phyloP scores from a whole-genome alignment of 2,113 vertebrate species.

The Lophius piscatorius region DNA sequence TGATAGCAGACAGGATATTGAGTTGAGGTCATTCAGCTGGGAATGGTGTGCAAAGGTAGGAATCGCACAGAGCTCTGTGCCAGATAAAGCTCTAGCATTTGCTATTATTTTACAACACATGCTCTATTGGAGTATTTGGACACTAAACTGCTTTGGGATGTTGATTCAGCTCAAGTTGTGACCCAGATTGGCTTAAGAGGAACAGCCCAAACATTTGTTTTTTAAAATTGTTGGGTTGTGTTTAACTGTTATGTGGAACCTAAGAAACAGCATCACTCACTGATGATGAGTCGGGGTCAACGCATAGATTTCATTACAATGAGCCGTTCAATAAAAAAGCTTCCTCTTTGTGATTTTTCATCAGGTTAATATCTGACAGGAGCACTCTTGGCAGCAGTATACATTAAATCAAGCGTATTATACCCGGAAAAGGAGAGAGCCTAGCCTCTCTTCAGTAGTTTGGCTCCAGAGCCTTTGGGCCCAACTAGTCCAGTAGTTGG shows the following conservation, averaged over 20 bases:
- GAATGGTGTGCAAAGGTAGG: conserved; percentile 13
- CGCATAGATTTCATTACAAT: conserved; percentile 2
- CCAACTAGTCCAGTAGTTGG: too few relatives aligned
- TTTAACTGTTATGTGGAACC: neutral
- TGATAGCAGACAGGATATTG: conserved; percentile 74
- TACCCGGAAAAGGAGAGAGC: too few relatives aligned
- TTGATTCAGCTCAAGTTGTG: conserved; percentile 22
- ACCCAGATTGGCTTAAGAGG: conserved; percentile 1
- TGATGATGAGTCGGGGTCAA: neutral
- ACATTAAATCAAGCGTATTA: neutral
- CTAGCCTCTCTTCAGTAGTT: too few relatives aligned
- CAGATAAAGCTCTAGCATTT: conserved; percentile 36
- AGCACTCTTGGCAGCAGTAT: neutral
- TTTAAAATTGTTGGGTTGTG: neutral
- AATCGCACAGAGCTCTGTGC: neutral
- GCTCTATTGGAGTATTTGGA: neutral
- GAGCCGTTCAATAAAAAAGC: neutral
- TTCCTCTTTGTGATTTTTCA: neutral
- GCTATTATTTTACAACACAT: conserved; percentile 33
- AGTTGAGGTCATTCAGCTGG: conserved; percentile 55
- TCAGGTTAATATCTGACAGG: neutral
- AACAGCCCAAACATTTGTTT: neutral
- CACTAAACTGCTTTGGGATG: neutral
- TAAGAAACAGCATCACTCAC: neutral
- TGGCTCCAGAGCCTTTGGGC: too few relatives aligned